Conservation (phyloP, 2,888 invertebrate genomes). For the Philaethria dido region DNA sequence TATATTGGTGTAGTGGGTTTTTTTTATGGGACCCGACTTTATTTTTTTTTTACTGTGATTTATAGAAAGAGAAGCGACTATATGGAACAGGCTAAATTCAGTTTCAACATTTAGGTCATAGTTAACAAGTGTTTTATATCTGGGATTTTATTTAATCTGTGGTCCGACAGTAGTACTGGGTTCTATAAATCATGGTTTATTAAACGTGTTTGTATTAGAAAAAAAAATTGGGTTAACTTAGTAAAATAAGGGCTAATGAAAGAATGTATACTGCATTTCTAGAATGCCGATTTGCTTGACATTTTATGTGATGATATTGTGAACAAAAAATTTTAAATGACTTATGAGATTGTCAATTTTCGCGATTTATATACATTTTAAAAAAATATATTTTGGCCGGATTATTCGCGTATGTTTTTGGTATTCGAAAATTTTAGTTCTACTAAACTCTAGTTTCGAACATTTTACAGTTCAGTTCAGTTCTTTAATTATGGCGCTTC, state of each 20-base stretch:
- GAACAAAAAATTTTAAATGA: conserved; percentile 1
- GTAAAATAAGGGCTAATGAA: conserved; percentile 43
- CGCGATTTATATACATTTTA: too few species aligned
- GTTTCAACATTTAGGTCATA: conserved; percentile 6
- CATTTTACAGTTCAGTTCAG: too few species aligned
- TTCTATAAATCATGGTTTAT: conserved; percentile 48
- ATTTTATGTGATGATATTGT: conserved; percentile 28
- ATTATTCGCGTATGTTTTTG: too few species aligned
- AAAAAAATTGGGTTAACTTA: conserved; percentile 41
- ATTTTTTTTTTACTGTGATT: conserved; percentile 57
- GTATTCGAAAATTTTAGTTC: too few species aligned
- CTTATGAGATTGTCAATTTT: too few species aligned
- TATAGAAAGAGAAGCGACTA: conserved; percentile 47
- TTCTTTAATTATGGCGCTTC: too few species aligned
- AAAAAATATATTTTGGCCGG: too few species aligned
- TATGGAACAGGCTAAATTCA: conserved; percentile 14
- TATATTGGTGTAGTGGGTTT: conserved; percentile 77
- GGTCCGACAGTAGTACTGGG: conserved; percentile 13
- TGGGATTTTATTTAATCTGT: conserved; percentile 15
- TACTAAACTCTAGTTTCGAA: too few species aligned
- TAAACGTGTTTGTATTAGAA: conserved; percentile 42
- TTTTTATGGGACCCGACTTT: conserved; percentile 58
- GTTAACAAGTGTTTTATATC: conserved; percentile 1
- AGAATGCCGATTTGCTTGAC: conserved; percentile 31
- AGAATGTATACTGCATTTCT: conserved; percentile 34